phyloP scores from a whole-genome alignment of 2,113 vertebrate species.

The Thalassarche chlororhynchos region DNA sequence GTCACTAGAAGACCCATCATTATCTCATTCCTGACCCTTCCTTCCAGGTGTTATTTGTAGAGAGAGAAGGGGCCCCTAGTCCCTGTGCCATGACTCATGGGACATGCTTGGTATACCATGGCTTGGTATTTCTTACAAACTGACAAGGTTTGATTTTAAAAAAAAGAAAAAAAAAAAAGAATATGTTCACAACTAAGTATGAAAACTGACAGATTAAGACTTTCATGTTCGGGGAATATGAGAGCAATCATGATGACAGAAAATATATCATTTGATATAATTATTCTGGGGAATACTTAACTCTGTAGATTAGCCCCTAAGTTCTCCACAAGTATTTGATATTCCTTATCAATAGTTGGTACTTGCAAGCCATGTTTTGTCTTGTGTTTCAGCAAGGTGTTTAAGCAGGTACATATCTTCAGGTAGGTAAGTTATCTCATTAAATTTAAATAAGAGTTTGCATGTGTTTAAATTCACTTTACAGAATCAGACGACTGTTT shows the following conservation, averaged over 20 bases:
- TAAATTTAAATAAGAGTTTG: background rate
- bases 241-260: background rate
- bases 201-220: background rate
- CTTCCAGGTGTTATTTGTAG: background rate
- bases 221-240: background rate
- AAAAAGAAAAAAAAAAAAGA: background rate
- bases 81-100: no score
- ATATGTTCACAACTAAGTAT: background rate
- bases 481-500: background rate
- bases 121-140: background rate
- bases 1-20: background rate
- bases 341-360: background rate
- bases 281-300: background rate
- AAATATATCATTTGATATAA: background rate
- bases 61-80: background rate
- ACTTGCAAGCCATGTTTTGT: background rate
- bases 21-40: background rate
- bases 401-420: background rate
- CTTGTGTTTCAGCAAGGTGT: background rate
- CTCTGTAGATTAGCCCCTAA: background rate
- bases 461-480: background rate
- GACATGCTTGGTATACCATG: no score
- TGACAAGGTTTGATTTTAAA: background rate
- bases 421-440: background rate
- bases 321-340: background rate